Percentiles rank a stretch among this genome's conserved stretches.
Conservation (phyloP, 2,113 vertebrate species). For the Mastomys natalensis region DNA sequence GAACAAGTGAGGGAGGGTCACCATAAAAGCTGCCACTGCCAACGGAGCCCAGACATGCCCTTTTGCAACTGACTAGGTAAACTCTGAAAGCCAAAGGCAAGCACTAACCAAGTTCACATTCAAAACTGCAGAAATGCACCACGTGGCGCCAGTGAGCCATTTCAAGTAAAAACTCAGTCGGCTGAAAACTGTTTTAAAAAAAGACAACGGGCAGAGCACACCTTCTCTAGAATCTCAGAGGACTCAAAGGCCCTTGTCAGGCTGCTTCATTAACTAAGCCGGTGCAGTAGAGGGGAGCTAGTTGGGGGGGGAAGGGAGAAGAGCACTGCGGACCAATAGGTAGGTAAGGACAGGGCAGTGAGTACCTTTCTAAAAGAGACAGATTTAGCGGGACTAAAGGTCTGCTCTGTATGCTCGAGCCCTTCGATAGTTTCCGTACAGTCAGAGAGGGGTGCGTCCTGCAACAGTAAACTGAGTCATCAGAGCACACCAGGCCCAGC, state of each 20-base stretch:
- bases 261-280: background rate
- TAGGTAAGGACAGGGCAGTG: slow-evolving; percentile 83
- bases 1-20: background rate
- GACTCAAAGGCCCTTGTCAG: slow-evolving; percentile 28
- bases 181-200: background rate
- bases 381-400: slow-evolving; percentile 97
- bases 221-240: background rate
- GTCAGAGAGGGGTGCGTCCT: slow-evolving; percentile 99
- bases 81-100: background rate
- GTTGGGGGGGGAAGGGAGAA: slow-evolving; percentile 61
- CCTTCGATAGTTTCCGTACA: slow-evolving; percentile 99
- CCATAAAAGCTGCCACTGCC: background rate
- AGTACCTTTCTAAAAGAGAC: slow-evolving; percentile 98
- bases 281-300: slow-evolving; percentile 47
- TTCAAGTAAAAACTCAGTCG: background rate
- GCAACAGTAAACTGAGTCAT: slow-evolving; percentile 96
- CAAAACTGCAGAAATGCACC: background rate
- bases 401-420: slow-evolving; percentile 97
- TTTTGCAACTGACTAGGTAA: background rate
- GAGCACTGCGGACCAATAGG: slow-evolving; percentile 78
- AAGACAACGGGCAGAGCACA: background rate
- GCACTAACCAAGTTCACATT: background rate
- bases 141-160: background rate
- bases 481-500: slow-evolving; percentile 90
- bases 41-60: background rate